phyloP scores from a whole-genome alignment of 1,140 invertebrate species.

The Drosophila nasuta region DNA sequence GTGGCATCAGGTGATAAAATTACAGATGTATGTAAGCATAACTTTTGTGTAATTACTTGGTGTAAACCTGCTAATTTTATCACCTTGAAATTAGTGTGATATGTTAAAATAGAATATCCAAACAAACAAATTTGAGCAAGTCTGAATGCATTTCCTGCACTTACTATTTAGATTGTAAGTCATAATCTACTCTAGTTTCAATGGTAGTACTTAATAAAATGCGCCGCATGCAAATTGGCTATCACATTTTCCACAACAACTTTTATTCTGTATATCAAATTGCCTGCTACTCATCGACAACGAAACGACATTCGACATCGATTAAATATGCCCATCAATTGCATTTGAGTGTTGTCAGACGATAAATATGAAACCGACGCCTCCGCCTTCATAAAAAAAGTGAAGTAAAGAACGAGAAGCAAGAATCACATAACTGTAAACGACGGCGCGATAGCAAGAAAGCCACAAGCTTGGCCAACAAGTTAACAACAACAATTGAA shows the following conservation, averaged over 20 bases:
- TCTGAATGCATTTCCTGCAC: too few relatives aligned
- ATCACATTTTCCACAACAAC: conserved; percentile 10
- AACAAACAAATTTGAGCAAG: too few relatives aligned
- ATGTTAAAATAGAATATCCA: too few relatives aligned
- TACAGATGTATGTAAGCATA: neutral
- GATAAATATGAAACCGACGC: conserved; percentile 42
- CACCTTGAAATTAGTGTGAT: conserved; percentile 1
- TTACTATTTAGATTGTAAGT: neutral
- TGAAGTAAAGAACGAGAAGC: neutral
- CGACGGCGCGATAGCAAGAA: conserved; percentile 16
- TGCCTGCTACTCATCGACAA: neutral
- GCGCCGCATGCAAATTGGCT: conserved; percentile 10
- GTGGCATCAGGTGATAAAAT: conserved; percentile 19
- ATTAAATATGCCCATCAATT: conserved; percentile 52
- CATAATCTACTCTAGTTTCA: neutral
- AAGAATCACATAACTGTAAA: conserved; percentile 33
- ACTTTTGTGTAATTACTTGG: conserved; percentile 1
- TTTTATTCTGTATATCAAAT: conserved; percentile 15
- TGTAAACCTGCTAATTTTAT: conserved; percentile 9
- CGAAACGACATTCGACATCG: conserved; percentile 30
- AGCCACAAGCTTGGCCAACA: conserved; percentile 21
- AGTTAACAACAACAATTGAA: conserved; percentile 34
- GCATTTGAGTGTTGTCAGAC: conserved; percentile 23
- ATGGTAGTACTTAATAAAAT: conserved; percentile 5
- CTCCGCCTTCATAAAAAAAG: neutral